These are phyloP conservation scores for Lytechinus pictus DNA, from an alignment of 35 echinoderm and acorn worm genomes.

Conservation along the genomic window DNA sequence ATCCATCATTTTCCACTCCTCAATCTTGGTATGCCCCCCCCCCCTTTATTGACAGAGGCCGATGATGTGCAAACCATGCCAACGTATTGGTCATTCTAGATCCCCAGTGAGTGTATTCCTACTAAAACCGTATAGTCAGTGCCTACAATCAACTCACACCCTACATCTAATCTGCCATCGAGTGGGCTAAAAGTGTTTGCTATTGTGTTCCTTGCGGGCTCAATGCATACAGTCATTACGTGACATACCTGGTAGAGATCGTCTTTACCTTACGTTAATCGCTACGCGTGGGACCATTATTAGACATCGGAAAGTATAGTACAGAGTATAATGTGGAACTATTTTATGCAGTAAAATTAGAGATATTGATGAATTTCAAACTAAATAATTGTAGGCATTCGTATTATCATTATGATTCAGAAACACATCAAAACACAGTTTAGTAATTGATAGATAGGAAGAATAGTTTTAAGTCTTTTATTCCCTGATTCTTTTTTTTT, in stretches of 20 bases:
- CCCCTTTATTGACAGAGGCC: background rate
- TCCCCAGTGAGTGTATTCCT: background rate
- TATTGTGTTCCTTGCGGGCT: background rate
- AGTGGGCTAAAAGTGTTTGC: slow-evolving; percentile 2
- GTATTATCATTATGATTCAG: too few relatives aligned
- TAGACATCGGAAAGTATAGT: background rate
- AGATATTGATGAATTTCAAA: too few relatives aligned
- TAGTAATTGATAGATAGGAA: too few relatives aligned
- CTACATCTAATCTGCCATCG: slow-evolving; percentile 17
- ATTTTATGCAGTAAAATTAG: background rate
- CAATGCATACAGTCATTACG: slow-evolving; percentile 17
- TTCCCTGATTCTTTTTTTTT: too few relatives aligned
- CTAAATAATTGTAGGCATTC: too few relatives aligned
- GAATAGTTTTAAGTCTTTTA: too few relatives aligned
- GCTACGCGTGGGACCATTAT: slow-evolving; percentile 8
- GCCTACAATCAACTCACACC: slow-evolving; percentile 8
- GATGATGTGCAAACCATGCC: background rate
- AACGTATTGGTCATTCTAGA: background rate
- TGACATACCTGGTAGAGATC: background rate
- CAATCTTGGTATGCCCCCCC: background rate
- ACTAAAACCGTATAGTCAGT: background rate
- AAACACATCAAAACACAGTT: too few relatives aligned
- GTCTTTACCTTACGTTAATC: background rate
- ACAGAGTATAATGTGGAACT: background rate
- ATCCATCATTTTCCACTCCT: background rate